A percentile compares a stretch with the other conserved stretches of the same genome.
These are phyloP conservation scores for Odobenus rosmarus DNA, from an alignment of 2,113 vertebrate species.

Conservation along the genomic window DNA sequence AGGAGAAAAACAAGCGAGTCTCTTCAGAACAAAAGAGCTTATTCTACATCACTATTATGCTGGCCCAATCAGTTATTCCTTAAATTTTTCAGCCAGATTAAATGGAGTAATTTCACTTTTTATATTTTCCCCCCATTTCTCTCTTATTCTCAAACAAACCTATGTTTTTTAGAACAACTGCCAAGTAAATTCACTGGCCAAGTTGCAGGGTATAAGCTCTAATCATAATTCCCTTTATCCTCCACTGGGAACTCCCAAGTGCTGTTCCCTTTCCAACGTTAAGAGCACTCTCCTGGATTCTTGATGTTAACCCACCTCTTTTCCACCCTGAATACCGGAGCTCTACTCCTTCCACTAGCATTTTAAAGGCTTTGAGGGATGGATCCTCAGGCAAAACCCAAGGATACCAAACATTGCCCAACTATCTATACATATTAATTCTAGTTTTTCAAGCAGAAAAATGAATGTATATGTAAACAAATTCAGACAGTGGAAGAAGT, in stretches of 20 bases:
- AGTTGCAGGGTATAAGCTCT: neutral
- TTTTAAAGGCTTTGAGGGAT: neutral
- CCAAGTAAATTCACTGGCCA: neutral
- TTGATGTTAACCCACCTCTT: neutral
- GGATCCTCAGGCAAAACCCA: neutral
- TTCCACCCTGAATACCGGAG: neutral
- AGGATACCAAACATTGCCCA: neutral
- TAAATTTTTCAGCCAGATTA: neutral
- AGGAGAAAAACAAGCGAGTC: conserved; percentile 24
- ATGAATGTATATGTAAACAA: neutral
- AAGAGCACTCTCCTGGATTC: neutral
- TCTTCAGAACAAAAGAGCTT: conserved; percentile 16
- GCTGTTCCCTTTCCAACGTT: neutral
- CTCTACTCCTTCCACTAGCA: neutral
- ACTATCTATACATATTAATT: neutral
- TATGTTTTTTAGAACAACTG: neutral
- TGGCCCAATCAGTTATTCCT: neutral
- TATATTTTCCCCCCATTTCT: neutral
- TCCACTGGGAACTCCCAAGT: neutral
- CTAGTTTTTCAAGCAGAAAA: neutral
- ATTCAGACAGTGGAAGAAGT: neutral
- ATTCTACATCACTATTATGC: neutral
- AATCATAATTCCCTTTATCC: neutral
- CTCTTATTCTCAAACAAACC: neutral
- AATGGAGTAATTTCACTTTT: neutral